Evolutionary conservation across 2,888 invertebrate genomes (phyloP).

Genomic region (Blera fallax): DNA sequence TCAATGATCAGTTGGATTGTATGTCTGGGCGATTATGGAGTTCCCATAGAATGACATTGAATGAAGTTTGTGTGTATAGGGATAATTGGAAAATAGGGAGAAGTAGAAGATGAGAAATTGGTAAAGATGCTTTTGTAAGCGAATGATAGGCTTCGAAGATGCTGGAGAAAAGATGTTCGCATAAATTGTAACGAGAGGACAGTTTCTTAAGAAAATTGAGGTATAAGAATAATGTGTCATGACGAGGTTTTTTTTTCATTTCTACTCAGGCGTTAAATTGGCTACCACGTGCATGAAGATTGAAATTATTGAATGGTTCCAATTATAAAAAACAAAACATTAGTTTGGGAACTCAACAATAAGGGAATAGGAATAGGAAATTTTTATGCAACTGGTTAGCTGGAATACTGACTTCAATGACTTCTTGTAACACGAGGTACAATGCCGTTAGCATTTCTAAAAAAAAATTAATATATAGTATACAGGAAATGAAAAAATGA

Average conservation of each 20-base stretch:
- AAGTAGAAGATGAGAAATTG: background rate
- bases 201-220: background rate
- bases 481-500: too few relatives aligned
- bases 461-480: too few relatives aligned
- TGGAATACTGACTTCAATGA: too few relatives aligned
- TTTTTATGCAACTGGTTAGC: too few relatives aligned
- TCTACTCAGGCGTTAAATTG: background rate
- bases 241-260: background rate
- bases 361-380: too few relatives aligned
- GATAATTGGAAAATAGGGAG: conserved; percentile 40
- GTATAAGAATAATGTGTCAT: background rate
- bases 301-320: background rate
- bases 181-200: conserved; percentile 11
- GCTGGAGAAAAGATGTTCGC: conserved; percentile 31
- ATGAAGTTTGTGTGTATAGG: conserved; percentile 28
- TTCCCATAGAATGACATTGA: conserved; percentile 36
- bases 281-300: background rate
- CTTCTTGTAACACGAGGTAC: too few relatives aligned
- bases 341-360: too few relatives aligned
- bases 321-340: too few relatives aligned
- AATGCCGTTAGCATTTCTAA: too few relatives aligned
- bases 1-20: conserved; percentile 58
- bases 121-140: conserved; percentile 22
- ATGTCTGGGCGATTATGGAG: conserved; percentile 55
- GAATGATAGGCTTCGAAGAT: conserved; percentile 29